A percentile compares a stretch with the other conserved stretches of the same genome.
These are phyloP conservation scores for Tanytarsus gracilentus DNA, from an alignment of 2,888 invertebrate species.

Conservation along the genomic window DNA sequence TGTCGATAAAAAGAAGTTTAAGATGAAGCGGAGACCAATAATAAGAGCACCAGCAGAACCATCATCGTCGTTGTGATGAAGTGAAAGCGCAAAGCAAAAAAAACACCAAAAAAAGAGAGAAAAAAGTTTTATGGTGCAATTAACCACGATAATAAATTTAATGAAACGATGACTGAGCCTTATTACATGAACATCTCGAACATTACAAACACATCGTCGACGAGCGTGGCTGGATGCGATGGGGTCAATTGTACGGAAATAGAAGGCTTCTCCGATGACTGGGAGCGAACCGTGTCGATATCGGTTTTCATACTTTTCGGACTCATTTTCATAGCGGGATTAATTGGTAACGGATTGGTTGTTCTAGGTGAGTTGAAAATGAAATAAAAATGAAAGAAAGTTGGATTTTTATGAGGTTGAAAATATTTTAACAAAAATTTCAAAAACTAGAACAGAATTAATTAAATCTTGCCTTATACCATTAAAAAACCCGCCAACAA, in stretches of 20 bases:
- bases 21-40: too few species aligned
- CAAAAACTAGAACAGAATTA: too few species aligned
- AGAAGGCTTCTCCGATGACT: neutral
- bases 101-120: neutral
- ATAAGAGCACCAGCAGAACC: too few species aligned
- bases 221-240: neutral
- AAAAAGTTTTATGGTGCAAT: slow-evolving; percentile 3
- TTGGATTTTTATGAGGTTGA: too few species aligned
- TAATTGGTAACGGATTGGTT: slow-evolving; percentile 81
- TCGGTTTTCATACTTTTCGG: slow-evolving; percentile 80
- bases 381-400: too few species aligned
- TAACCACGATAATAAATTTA: slow-evolving; percentile 11
- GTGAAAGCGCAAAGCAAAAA: too few species aligned
- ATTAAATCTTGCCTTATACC: too few species aligned
- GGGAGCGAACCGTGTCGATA: slow-evolving; percentile 57
- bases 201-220: neutral
- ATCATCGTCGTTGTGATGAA: too few species aligned
- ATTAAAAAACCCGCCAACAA: too few species aligned
- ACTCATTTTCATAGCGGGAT: slow-evolving; percentile 72
- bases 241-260: neutral
- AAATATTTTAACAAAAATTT: too few species aligned
- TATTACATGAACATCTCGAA: too few species aligned
- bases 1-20: too few species aligned
- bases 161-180: slow-evolving; percentile 4
- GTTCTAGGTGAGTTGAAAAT: slow-evolving; percentile 58